Evolutionary conservation across 1,140 invertebrate genomes (phyloP), one percentile per base, ranked within the genome.

Genomic region (Drosophila mauritiana): DNA sequence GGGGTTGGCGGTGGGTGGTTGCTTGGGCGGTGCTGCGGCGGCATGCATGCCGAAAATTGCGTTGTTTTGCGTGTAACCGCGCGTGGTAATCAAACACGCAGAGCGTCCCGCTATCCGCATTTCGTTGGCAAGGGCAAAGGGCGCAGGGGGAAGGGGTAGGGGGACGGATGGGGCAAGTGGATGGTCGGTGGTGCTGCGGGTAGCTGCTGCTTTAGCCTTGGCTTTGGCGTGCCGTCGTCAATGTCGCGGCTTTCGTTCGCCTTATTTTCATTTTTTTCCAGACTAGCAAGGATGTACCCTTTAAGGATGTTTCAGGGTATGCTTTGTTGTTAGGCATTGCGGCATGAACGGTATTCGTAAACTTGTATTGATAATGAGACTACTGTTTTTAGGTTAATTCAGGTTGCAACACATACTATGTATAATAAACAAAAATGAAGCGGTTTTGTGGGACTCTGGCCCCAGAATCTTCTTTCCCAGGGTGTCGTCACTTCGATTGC

Each of bases 41-140:
- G 83, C 79, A 89, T 89, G 84, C 84, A 88, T 89, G 84, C 84
- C 79, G 83, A 91, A 91, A 91, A 91, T 91, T 89, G 84, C 89
- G 83, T 84, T 91, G 89, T 88, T 81, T 88, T 91, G 89, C 89
- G 89, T 91, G 89, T 91, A 91, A 91, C 89, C 89, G 89, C 89
- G 89, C 89, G 89, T 91, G 84, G 89, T 91, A 91, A 91, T 91
- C 89, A 91, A 89, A 89, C 84, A 89, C 73, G 85, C 85, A 81
- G 79, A 58, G 53, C 48, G 55, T 31, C 59, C 55, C 45, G 82
- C 68, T 40, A 64, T 63, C 52, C 55, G 46, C 46, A 11, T 31
- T 51, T 51, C 15, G 48, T 34, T 49, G 57, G 25, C 48, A 45
- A 20, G 5, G 31, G 34, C 12, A 36, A 12, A 39, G 40, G 61